Conservation (phyloP, 2,888 invertebrate species). For the Brenthis hecate region DNA sequence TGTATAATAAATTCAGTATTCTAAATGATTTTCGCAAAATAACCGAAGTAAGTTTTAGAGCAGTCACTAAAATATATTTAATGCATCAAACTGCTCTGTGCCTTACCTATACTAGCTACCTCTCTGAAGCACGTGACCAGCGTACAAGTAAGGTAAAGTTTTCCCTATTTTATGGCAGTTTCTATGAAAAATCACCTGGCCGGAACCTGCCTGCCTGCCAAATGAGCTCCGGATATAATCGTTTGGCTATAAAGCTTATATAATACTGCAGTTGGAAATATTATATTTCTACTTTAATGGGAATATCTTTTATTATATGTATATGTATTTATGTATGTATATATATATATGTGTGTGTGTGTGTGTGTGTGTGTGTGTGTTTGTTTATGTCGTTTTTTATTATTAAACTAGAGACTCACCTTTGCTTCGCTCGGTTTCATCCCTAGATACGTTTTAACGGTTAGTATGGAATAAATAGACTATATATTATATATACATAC, state of each 20-base stretch:
- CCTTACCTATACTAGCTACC: slow-evolving; percentile 42
- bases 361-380: too few relatives aligned
- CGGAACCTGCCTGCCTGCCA: slow-evolving; percentile 50
- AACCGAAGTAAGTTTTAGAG: slow-evolving; percentile 6
- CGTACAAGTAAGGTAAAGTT: slow-evolving; percentile 60
- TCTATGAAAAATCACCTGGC: slow-evolving; percentile 72
- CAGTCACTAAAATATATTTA: slow-evolving; percentile 30
- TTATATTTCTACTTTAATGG: slow-evolving; percentile 11
- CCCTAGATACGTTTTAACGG: too few relatives aligned
- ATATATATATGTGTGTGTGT: too few relatives aligned
- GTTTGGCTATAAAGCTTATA: slow-evolving; percentile 33
- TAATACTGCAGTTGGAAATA: slow-evolving; percentile 24
- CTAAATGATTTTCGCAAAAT: too few relatives aligned
- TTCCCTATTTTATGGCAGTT: slow-evolving; percentile 66
- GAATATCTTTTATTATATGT: too few relatives aligned
- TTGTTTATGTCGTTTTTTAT: too few relatives aligned
- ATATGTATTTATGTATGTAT: too few relatives aligned
- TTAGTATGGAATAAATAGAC: too few relatives aligned
- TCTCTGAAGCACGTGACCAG: slow-evolving; percentile 65
- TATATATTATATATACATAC: too few relatives aligned
- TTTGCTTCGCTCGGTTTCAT: too few relatives aligned
- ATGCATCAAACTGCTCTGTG: slow-evolving; percentile 32
- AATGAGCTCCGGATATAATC: slow-evolving; percentile 54
- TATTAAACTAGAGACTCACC: too few relatives aligned
- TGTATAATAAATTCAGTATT: too few relatives aligned